A percentile compares a stretch with the other conserved stretches of the same genome.
phyloP scores from a whole-genome alignment of 53 echinoderm and acorn worm genomes.

The Apostichopus leukothele region DNA sequence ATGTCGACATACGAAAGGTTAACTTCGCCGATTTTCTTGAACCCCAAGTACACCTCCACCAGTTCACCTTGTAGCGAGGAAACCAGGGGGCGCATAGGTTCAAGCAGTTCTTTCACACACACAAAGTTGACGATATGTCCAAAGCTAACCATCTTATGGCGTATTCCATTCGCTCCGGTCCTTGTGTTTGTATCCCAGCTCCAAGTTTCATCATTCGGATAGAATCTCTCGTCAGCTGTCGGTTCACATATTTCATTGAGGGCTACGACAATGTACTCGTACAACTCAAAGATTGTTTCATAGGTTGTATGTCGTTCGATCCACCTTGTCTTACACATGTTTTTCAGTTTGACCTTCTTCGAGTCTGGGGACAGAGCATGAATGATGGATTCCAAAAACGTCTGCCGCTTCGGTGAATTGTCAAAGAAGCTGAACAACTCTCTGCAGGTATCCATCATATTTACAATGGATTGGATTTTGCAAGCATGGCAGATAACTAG shows the following conservation, averaged over 20 bases:
- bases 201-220: conserved; percentile 18
- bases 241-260: conserved; percentile 48
- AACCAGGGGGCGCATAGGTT: conserved; percentile 1
- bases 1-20: neutral
- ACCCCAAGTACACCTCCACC: conserved; percentile 7
- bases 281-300: conserved; percentile 38
- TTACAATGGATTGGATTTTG: no score
- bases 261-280: conserved; percentile 34
- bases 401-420: conserved; percentile 4
- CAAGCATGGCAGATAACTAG: no score
- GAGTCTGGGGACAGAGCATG: conserved; percentile 11
- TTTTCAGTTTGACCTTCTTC: conserved; percentile 48
- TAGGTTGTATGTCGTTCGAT: conserved; percentile 20
- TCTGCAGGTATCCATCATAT: conserved; percentile 14
- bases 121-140: conserved; percentile 21
- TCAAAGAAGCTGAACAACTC: conserved; percentile 29
- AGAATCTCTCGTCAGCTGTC: conserved; percentile 28
- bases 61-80: conserved; percentile 21
- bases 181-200: conserved; percentile 41
- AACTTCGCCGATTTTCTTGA: neutral
- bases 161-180: conserved; percentile 29
- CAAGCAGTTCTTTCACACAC: conserved; percentile 34
- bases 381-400: conserved; percentile 32
- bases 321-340: conserved; percentile 47
- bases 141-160: conserved; percentile 15